A percentile compares a stretch with the other conserved stretches of the same genome.
Evolutionary conservation across 2,888 invertebrate species (phyloP).

Genomic region (Morinoia aosen): DNA sequence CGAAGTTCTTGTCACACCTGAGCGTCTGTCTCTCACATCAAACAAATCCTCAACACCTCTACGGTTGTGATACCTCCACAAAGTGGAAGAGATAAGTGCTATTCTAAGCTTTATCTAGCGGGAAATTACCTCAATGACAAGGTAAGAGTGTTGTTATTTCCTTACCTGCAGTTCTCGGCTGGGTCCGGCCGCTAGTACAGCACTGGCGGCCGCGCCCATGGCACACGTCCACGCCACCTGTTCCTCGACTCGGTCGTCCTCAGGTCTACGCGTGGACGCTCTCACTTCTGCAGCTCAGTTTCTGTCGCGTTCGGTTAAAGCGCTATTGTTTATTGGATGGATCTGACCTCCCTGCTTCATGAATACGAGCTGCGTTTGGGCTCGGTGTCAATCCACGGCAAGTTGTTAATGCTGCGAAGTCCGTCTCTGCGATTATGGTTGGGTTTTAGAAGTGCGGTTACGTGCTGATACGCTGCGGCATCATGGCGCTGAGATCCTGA

Average conservation of each 20-base stretch:
- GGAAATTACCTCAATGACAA: conserved; percentile 2
- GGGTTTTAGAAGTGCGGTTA: neutral
- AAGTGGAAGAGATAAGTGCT: neutral
- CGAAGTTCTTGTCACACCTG: neutral
- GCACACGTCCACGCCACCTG: neutral
- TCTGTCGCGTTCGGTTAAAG: neutral
- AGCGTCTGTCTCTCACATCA: neutral
- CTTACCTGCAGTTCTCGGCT: neutral
- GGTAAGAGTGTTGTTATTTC: neutral
- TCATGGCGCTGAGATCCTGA: neutral
- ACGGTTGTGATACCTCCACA: neutral
- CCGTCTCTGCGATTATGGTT: neutral
- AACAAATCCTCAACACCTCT: neutral
- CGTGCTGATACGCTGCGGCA: neutral
- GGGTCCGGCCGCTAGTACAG: neutral
- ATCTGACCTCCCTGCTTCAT: neutral
- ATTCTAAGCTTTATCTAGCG: neutral
- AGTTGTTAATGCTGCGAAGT: neutral
- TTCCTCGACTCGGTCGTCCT: neutral
- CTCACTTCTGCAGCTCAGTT: neutral
- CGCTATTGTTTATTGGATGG: neutral
- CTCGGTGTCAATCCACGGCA: neutral
- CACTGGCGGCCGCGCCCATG: neutral
- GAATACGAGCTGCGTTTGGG: neutral
- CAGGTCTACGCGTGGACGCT: neutral